Evolutionary conservation across 1,140 invertebrate genomes (phyloP).

Genomic region (Hylaeus volcanicus): DNA sequence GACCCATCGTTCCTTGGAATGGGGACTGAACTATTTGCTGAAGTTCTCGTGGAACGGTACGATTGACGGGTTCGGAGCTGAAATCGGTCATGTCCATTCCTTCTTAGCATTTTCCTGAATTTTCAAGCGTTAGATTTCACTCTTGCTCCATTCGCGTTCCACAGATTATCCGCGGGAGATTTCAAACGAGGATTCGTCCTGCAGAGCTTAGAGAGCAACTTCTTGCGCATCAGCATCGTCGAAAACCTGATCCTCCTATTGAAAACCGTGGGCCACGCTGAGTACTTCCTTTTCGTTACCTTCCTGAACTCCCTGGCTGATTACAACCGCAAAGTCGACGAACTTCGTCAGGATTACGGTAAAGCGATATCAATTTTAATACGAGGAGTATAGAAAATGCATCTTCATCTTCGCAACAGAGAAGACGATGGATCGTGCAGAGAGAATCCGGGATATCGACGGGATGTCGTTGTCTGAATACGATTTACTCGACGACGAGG

Average conservation of each 20-base stretch:
- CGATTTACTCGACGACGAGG: conserved; percentile 60
- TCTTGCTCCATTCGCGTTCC: conserved; percentile 5
- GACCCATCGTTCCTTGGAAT: conserved; percentile 53
- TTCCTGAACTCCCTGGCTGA: conserved; percentile 62
- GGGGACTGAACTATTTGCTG: conserved; percentile 34
- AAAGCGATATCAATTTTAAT: background rate
- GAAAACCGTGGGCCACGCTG: conserved; percentile 52
- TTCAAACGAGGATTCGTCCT: conserved; percentile 67
- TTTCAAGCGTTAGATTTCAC: background rate
- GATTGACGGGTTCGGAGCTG: too few species aligned
- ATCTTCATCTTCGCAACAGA: conserved; percentile 17
- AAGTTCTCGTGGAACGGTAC: conserved; percentile 62
- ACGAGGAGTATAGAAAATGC: background rate
- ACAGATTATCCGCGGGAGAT: conserved; percentile 59
- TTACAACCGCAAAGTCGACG: conserved; percentile 32
- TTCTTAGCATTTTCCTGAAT: too few species aligned
- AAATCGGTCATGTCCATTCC: too few species aligned
- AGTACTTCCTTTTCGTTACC: conserved; percentile 64
- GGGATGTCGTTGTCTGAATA: conserved; percentile 66
- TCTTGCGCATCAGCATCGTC: conserved; percentile 50
- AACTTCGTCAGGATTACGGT: conserved; percentile 36
- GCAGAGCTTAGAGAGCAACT: conserved; percentile 67
- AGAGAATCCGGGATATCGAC: conserved; percentile 57
- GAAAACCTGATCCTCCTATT: conserved; percentile 50
- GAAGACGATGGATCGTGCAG: conserved; percentile 4